A percentile compares a stretch with the other conserved stretches of the same genome.
Conservation (phyloP, 2,888 invertebrate species). For the Lathronympha strigana region DNA sequence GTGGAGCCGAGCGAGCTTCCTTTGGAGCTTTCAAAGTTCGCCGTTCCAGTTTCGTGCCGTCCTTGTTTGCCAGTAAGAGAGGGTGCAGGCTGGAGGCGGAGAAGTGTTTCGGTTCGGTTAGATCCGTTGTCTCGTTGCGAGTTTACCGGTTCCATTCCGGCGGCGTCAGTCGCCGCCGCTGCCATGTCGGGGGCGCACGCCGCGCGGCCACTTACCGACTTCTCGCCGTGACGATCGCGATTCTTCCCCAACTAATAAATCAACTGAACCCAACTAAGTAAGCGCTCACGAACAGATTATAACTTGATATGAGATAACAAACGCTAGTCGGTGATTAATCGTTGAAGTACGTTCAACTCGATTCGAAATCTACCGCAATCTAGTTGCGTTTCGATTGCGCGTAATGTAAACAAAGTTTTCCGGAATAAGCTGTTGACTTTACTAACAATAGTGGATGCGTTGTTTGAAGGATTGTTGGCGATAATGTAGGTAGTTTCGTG, state of each 20-base stretch:
- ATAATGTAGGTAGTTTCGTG: constrained; percentile 52
- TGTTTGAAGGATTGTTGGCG: constrained; percentile 55
- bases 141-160: constrained; percentile 63
- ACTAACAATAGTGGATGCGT: constrained; percentile 56
- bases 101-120: constrained; percentile 57
- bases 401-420: constrained; percentile 67
- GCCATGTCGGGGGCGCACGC: constrained; percentile 77
- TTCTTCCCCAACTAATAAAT: constrained; percentile 76
- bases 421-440: constrained; percentile 69
- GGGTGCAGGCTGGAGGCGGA: constrained; percentile 54
- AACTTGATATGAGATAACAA: constrained; percentile 76
- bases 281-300: constrained; percentile 74
- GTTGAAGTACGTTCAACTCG: constrained; percentile 65
- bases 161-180: constrained; percentile 66
- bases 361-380: constrained; percentile 67
- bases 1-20: constrained; percentile 65
- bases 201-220: constrained; percentile 57
- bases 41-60: constrained; percentile 55
- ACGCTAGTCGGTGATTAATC: constrained; percentile 72
- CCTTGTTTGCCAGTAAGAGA: constrained; percentile 61
- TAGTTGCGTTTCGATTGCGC: constrained; percentile 63
- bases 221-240: constrained; percentile 71
- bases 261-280: constrained; percentile 68
- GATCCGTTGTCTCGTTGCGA: constrained; percentile 58
- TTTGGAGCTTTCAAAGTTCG: constrained; percentile 62